Percentiles rank a stretch among this genome's conserved stretches.
phyloP scores from a whole-genome alignment of 2,113 vertebrate species.

The Pogonocichla stellata region DNA sequence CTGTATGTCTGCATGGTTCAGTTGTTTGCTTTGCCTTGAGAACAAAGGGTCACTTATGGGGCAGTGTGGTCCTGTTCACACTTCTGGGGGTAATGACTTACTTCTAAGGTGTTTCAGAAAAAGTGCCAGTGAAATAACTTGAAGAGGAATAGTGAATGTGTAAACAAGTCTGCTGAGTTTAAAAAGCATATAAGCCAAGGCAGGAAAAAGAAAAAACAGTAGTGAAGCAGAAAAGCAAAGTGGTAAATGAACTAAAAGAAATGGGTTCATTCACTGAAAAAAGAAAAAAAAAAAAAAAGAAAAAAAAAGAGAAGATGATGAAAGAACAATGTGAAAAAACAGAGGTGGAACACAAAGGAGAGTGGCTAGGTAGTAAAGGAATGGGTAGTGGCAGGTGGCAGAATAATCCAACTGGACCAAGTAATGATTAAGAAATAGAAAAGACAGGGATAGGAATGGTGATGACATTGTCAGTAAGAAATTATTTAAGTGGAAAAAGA shows the following conservation, averaged over 20 bases:
- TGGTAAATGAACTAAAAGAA: not conserved
- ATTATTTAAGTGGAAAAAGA: not conserved
- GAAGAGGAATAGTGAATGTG: not conserved
- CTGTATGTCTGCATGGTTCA: fast-evolving
- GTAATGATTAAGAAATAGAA: not conserved
- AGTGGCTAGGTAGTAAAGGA: not conserved
- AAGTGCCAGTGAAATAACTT: not conserved
- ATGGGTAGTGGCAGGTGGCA: not conserved
- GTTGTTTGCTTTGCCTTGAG: not conserved
- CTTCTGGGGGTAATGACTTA: not conserved
- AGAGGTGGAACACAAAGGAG: not conserved
- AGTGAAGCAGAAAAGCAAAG: not conserved
- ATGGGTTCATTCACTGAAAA: not conserved
- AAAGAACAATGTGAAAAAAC: not conserved
- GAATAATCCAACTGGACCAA: not conserved
- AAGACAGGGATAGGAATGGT: not conserved
- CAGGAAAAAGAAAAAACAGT: not conserved
- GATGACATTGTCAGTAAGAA: not conserved
- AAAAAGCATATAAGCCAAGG: not conserved
- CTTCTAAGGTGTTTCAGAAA: not conserved
- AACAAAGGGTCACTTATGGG: not conserved
- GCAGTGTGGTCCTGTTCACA: not conserved
- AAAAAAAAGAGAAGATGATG: not conserved
- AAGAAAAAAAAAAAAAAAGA: not conserved
- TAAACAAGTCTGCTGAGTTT: not conserved